Evolutionary conservation across 1,140 invertebrate genomes (phyloP).

Genomic region (Scaptomyza montana): DNA sequence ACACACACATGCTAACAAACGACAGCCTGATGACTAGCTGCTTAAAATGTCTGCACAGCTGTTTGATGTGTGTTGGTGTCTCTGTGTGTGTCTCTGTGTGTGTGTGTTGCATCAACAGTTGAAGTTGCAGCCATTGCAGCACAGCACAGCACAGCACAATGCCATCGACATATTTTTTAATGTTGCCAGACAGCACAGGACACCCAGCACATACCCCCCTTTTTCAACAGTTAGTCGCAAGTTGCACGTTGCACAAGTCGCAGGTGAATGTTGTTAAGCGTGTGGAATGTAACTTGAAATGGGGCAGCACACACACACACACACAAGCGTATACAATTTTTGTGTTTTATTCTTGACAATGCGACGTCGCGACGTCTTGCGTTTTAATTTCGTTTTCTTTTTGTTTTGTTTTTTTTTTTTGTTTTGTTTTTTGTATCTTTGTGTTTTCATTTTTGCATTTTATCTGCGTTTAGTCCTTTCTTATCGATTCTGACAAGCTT

Average conservation of each 20-base stretch:
- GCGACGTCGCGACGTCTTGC: conserved; percentile 47
- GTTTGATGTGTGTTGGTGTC: conserved; percentile 45
- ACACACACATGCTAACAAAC: no score
- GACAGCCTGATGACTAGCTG: conserved; percentile 64
- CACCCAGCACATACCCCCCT: conserved; percentile 19
- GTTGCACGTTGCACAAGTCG: conserved; percentile 53
- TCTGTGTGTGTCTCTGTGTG: conserved; percentile 39
- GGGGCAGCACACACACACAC: conserved; percentile 23
- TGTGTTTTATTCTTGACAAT: conserved; percentile 44
- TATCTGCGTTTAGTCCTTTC: conserved; percentile 23
- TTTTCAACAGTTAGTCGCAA: conserved; percentile 19
- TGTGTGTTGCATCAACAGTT: conserved; percentile 74
- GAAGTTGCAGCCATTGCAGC: conserved; percentile 52
- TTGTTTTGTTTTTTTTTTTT: no score
- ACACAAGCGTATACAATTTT: conserved; percentile 33
- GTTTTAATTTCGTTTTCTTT: conserved; percentile 79
- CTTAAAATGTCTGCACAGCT: conserved; percentile 80
- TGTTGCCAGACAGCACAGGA: conserved; percentile 28
- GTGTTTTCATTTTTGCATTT: no score
- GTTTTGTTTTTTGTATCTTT: no score
- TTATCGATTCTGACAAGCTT: conserved; percentile 24
- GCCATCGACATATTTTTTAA: conserved; percentile 61
- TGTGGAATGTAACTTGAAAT: conserved; percentile 44
- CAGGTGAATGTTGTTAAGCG: conserved; percentile 60
- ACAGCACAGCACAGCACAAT: conserved; percentile 30